Evolutionary conservation across 2,797 vertebrate genomes (phyloP), one percentile per base, ranked within the genome.

Genomic region (Philypnodon macrostomus): DNA sequence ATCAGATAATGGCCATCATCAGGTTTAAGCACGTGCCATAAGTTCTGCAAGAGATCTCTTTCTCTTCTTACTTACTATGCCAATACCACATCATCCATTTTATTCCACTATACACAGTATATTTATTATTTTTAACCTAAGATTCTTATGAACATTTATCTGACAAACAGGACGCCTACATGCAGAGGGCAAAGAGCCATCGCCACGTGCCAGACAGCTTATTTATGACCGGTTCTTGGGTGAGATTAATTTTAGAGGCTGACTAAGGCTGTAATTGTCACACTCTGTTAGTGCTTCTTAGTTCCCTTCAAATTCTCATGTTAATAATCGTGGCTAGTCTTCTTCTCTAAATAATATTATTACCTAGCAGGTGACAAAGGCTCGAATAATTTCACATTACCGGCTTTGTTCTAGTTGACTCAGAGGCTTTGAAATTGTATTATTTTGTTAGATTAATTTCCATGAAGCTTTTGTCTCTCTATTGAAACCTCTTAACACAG

Each of bases 231-330:
- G 60, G 61, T 53, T 72, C 52, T 69, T 77, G 39, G 52, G 38
- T 49, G 39, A 70, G 73, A 71, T 73, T 80, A 63, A 75, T 82
- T 80, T 79, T 71, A 64, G 70, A 67, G 71, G 58, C 70, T 73
- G 74, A 75, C 71, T 60, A 65, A 77, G 68, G 57, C 51, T 27
- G 65, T 70, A 68, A 80, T 81, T 79, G 61, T 78, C 76, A 71
- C 72, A 75, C 66, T 62, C 47, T 69, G 71, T 71, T 62, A 42
- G 59, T 63, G 57, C 14, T 68, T 72, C 67, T 72, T 54, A 47
- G 55, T 46, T 47, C 8, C 31, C 63, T 70, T 48, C 31, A 48
- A 66, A 76, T 71, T n/a, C 60, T 66, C 72, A 53, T 57, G 65
- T 64, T 62, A 36, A 51, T 67, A 35, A 61, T 58, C 59, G 65